These are phyloP conservation scores for Aldrovandia affinis DNA, from an alignment of 2,797 vertebrate genomes.

Conservation along the genomic window DNA sequence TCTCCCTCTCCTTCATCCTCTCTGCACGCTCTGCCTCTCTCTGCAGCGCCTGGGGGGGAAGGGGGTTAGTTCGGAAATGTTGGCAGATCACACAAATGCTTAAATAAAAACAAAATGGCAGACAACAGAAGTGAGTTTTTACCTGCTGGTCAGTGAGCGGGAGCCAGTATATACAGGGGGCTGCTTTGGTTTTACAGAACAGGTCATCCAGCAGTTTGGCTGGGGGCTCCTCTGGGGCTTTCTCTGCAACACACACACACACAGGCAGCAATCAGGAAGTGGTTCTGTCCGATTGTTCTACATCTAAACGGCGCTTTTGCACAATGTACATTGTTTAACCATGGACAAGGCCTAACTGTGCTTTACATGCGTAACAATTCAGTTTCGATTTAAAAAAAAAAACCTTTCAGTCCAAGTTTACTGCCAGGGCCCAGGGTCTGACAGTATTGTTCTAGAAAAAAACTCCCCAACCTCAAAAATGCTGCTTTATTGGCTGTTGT, in stretches of 20 bases:
- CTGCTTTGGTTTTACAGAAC: constrained; percentile 91
- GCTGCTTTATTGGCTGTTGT: too few species aligned
- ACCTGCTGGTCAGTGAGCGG: constrained; percentile 90
- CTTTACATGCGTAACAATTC: background rate
- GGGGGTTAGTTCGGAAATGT: too few species aligned
- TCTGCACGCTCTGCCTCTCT: constrained; percentile 80
- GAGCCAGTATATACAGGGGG: constrained; percentile 93
- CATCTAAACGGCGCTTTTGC: too few species aligned
- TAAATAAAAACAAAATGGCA: too few species aligned
- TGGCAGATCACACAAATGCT: background rate
- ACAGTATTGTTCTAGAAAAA: background rate
- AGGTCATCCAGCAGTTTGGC: constrained; percentile 90
- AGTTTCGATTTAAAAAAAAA: background rate
- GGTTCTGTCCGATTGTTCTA: too few species aligned
- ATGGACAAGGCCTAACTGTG: background rate
- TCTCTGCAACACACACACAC: constrained; percentile 65
- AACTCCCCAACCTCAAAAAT: background rate
- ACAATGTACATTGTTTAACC: too few species aligned
- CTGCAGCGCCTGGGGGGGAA: constrained; percentile 71
- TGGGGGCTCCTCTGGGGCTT: constrained; percentile 84
- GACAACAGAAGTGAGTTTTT: background rate
- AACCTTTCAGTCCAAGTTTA: background rate
- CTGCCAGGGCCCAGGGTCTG: background rate
- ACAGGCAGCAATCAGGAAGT: too few species aligned
- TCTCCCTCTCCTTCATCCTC: constrained; percentile 80